phyloP scores from a whole-genome alignment of 2,888 invertebrate species.

The Polyommatus icarus region DNA sequence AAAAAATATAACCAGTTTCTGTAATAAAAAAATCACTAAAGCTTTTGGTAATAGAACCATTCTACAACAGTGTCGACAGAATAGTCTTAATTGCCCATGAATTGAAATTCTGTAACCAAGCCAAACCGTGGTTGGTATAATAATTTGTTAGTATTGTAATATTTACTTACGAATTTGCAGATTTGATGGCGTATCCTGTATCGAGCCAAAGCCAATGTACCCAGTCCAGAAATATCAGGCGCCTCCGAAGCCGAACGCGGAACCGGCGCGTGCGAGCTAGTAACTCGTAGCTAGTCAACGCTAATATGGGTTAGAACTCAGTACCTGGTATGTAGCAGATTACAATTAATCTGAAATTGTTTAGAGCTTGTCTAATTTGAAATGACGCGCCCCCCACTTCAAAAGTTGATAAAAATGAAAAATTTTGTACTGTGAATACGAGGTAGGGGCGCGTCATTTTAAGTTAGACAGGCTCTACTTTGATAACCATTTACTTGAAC shows the following conservation, averaged over 20 bases:
- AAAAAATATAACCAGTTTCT: no score
- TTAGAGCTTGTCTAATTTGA: no score
- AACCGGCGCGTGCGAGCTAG: conserved; percentile 41
- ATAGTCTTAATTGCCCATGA: no score
- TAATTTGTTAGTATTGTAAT: neutral
- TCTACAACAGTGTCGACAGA: no score
- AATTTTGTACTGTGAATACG: no score
- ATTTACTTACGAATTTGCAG: conserved; percentile 45
- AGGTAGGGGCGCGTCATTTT: no score
- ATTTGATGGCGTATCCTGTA: conserved; percentile 65
- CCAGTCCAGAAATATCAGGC: conserved; percentile 60
- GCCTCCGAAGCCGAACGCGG: conserved; percentile 45
- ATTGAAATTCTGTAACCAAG: no score
- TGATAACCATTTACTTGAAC: neutral
- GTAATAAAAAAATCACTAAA: no score
- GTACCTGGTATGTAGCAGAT: conserved; percentile 18
- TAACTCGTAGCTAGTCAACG: neutral
- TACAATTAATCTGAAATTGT: neutral
- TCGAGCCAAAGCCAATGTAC: conserved; percentile 67
- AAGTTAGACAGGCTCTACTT: neutral
- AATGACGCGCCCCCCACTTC: no score
- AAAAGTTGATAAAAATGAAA: no score
- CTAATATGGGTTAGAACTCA: neutral
- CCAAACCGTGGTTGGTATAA: no score
- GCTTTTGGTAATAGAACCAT: no score